These are phyloP conservation scores for Emydura subglobosa DNA, from an alignment of 2,113 vertebrate genomes.

Conservation along the genomic window DNA sequence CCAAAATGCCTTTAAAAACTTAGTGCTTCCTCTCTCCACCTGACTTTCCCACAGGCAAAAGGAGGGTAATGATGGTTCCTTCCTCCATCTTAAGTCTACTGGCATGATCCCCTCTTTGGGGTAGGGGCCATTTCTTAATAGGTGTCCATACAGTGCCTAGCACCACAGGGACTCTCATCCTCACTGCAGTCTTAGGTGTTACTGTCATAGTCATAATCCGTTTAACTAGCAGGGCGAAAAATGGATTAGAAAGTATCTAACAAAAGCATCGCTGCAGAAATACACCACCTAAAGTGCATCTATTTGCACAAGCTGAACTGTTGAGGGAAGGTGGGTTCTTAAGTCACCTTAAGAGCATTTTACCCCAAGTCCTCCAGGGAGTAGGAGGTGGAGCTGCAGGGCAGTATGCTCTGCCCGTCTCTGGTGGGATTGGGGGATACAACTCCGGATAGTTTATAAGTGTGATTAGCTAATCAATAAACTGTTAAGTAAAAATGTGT, in stretches of 20 bases:
- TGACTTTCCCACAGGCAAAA: background rate
- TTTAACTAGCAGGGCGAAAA: background rate
- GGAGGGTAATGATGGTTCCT: background rate
- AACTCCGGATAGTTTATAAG: slow-evolving; percentile 22
- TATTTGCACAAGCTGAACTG: background rate
- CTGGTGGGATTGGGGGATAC: background rate
- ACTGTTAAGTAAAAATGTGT: slow-evolving; percentile 55
- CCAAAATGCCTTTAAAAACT: background rate
- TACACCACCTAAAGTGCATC: background rate
- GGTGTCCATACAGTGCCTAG: background rate
- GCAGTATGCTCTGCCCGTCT: background rate
- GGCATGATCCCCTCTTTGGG: background rate
- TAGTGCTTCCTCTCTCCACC: background rate
- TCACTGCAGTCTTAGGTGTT: background rate
- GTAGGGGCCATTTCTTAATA: background rate
- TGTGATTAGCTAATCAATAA: slow-evolving; percentile 18
- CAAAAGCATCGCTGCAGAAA: background rate
- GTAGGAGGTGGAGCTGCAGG: background rate
- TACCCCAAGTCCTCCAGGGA: background rate
- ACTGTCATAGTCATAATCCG: background rate
- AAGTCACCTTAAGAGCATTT: background rate
- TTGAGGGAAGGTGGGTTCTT: background rate
- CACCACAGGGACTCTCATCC: background rate
- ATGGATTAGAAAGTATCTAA: background rate
- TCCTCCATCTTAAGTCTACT: background rate